Conservation (phyloP, 2,113 vertebrate species). For the Sphaerodactylus townsendi region DNA sequence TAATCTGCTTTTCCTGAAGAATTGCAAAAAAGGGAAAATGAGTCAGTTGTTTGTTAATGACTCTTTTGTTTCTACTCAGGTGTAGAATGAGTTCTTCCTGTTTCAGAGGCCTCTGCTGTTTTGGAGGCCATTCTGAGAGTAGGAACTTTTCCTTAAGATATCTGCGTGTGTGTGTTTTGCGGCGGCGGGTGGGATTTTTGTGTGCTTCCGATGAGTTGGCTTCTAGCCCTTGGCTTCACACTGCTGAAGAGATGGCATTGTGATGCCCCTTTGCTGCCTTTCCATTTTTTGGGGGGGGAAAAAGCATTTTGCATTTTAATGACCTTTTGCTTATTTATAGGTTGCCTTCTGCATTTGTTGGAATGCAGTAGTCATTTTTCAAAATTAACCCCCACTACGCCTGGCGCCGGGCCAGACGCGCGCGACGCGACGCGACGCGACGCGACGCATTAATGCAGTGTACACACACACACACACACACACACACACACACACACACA, state of each 20-base stretch:
- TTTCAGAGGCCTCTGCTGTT: neutral
- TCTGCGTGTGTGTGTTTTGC: neutral
- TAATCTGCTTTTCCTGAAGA: neutral
- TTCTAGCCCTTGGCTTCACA: neutral
- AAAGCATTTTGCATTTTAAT: neutral
- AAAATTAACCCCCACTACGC: too few relatives aligned
- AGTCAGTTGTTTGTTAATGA: slow-evolving; percentile 9
- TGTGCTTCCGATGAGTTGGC: neutral
- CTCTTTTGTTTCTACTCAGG: slow-evolving; percentile 7
- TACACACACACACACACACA: too few relatives aligned
- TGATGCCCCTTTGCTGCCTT: neutral
- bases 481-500: too few relatives aligned
- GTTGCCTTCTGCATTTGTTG: neutral
- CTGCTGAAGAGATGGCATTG: too few relatives aligned
- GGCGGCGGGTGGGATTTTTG: neutral
- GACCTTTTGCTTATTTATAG: neutral
- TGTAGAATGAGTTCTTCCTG: slow-evolving; percentile 1
- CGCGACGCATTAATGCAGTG: too few relatives aligned
- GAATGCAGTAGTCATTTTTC: neutral
- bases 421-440: too few relatives aligned
- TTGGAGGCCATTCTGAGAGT: neutral
- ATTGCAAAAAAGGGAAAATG: slow-evolving; percentile 19
- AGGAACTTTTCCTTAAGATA: neutral
- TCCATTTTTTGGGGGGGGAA: too few relatives aligned
- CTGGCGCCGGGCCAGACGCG: too few relatives aligned